Conservation (phyloP, 2,797 vertebrate species). For the Pseudotriccus pelzelni region DNA sequence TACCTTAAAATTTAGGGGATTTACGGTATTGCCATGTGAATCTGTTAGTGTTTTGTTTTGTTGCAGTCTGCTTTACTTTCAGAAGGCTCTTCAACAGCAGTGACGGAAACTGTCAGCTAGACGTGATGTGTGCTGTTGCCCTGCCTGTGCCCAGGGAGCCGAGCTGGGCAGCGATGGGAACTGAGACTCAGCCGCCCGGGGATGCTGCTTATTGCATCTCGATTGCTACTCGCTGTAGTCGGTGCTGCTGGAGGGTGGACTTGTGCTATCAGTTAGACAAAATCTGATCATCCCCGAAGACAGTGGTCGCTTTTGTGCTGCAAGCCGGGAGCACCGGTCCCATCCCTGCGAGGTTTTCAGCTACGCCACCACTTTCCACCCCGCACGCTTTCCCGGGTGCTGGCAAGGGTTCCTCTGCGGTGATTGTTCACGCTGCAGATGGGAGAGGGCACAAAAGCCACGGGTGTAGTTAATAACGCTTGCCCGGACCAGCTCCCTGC, state of each 20-base stretch:
- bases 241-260: background rate
- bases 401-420: background rate
- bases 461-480: fast-evolving
- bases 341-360: background rate
- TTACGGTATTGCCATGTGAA: background rate
- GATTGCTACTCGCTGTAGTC: background rate
- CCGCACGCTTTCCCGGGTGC: fast-evolving
- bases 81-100: background rate
- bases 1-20: constrained; percentile 14
- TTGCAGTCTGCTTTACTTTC: background rate
- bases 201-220: background rate
- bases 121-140: background rate
- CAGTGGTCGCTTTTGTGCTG: background rate
- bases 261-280: background rate
- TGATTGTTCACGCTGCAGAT: background rate
- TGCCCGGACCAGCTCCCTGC: fast-evolving
- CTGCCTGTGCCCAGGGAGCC: background rate
- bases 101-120: background rate
- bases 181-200: background rate
- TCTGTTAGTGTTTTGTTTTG: background rate
- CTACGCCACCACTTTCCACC: fast-evolving
- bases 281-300: fast-evolving
- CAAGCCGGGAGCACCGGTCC: fast-evolving
- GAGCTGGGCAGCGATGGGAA: background rate
- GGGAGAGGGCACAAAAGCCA: background rate